A percentile compares a stretch with the other conserved stretches of the same genome.
Conservation (phyloP, 2,888 invertebrate genomes). For the Panorpa germanica region DNA sequence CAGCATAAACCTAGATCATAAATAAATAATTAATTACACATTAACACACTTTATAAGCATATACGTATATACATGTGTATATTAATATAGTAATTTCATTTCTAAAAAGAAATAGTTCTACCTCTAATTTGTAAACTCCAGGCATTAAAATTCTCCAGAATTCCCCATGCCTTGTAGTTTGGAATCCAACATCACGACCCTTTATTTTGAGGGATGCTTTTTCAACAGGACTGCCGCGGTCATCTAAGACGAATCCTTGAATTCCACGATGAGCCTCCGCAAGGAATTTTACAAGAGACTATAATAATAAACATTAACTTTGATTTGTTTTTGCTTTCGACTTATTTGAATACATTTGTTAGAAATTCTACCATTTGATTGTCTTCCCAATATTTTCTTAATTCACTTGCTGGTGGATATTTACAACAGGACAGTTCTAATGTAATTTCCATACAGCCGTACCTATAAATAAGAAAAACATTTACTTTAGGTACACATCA, state of each 20-base stretch:
- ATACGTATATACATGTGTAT: no score
- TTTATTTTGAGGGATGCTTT: conserved; percentile 61
- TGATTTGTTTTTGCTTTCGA: no score
- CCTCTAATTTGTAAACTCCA: conserved; percentile 70
- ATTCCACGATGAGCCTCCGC: conserved; percentile 79
- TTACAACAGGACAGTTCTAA: conserved; percentile 90
- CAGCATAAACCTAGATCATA: conserved; percentile 51
- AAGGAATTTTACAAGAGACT: conserved; percentile 67
- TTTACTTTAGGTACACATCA: no score
- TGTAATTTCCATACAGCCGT: conserved; percentile 90
- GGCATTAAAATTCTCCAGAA: conserved; percentile 86
- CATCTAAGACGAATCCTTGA: conserved; percentile 70
- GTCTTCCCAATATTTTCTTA: conserved; percentile 73
- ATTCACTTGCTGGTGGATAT: conserved; percentile 62
- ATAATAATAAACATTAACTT: conserved; percentile 14
- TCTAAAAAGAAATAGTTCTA: conserved; percentile 20
- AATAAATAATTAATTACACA: no score
- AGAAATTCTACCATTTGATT: conserved; percentile 52
- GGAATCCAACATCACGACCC: conserved; percentile 67
- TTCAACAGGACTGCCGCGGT: conserved; percentile 58
- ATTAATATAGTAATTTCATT: no score
- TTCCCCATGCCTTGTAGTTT: conserved; percentile 80
- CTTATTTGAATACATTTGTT: background rate
- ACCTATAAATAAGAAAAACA: no score
- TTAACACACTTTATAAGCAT: no score